Evolutionary conservation across 2,888 invertebrate species (phyloP).

Genomic region (Dexiosoma caninum): DNA sequence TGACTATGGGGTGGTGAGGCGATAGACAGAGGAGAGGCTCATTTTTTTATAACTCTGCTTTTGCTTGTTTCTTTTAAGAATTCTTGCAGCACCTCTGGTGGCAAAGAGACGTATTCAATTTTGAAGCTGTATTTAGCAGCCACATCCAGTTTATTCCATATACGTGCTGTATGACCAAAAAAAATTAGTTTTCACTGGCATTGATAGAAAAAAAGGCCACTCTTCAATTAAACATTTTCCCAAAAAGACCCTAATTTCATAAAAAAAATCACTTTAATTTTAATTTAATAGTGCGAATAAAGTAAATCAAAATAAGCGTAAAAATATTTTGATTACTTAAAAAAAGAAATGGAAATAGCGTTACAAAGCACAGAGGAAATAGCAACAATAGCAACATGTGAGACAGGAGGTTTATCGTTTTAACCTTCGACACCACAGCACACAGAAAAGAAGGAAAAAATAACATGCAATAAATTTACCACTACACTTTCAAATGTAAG

Average conservation of each 20-base stretch:
- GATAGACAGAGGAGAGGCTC: no score
- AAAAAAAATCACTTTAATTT: constrained; percentile 44
- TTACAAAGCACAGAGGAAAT: constrained; percentile 5
- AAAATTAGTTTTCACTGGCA: no score
- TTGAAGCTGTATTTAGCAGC: no score
- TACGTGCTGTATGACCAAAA: no score
- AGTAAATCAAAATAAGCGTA: background rate
- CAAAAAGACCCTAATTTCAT: constrained; percentile 23
- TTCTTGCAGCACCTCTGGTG: no score
- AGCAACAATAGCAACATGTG: constrained; percentile 1
- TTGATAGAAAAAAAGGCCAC: no score
- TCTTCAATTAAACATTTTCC: no score
- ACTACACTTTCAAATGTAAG: background rate
- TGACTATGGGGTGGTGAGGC: no score
- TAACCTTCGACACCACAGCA: constrained; percentile 4
- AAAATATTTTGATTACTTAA: constrained; percentile 29
- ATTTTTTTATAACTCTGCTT: no score
- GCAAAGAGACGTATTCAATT: no score
- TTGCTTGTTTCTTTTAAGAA: no score
- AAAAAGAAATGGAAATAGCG: background rate
- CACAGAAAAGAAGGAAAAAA: background rate
- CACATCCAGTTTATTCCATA: no score
- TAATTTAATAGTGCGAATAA: constrained; percentile 39
- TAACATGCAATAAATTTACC: constrained; percentile 10
- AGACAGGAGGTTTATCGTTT: constrained; percentile 25